Evolutionary conservation across 1,140 invertebrate genomes (phyloP), one percentile per base, ranked within the genome.

Genomic region (Archegozetes longisetosus): DNA sequence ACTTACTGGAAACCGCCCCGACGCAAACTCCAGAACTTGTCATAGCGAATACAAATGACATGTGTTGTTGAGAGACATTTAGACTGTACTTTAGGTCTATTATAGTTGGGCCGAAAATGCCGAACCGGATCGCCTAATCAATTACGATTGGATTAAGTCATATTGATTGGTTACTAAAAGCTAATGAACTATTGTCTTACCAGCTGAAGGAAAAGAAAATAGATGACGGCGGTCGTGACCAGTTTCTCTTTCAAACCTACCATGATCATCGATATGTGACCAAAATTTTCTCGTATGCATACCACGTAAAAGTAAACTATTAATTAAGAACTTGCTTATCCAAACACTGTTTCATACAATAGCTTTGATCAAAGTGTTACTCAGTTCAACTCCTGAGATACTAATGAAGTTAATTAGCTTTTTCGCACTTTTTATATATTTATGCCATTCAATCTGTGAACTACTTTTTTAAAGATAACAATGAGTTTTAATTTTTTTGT

Each of bases 81-180:
- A 61, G 6, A 12, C 13, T 4, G 9, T 29, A 12, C 12, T 46
- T 28, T 27, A 61, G 24, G 24, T 61, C 59, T 4, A 60, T 22
- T 26, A 46, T 58, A 20, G 59, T 60, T 60, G 59, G 59, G 3
- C 59, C 59, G 22, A 62, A 40, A 9, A 61, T 12, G 26, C 29
- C 40, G 20, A 28, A 61, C 6, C 56, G 17, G 22, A 61, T 22
- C 12, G 53, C 59, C 55, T 48, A 26, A 6, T 49, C 4, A 12
- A 55, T 53, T 23, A 17, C 12, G 14, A 17, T 53, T 53, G 6
- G n/a, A n/a, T n/a, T n/a, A n/a, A n/a, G n/a, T n/a, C n/a, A n/a
- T n/a, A n/a, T n/a, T n/a, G n/a, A n/a, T n/a, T 29, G 20, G 24
- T 55, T 55, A 28, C 23, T 55, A 22, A 26, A 6, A 48, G n/a